Evolutionary conservation across 2,113 vertebrate genomes (phyloP).

Genomic region (Pteropus alecto): DNA sequence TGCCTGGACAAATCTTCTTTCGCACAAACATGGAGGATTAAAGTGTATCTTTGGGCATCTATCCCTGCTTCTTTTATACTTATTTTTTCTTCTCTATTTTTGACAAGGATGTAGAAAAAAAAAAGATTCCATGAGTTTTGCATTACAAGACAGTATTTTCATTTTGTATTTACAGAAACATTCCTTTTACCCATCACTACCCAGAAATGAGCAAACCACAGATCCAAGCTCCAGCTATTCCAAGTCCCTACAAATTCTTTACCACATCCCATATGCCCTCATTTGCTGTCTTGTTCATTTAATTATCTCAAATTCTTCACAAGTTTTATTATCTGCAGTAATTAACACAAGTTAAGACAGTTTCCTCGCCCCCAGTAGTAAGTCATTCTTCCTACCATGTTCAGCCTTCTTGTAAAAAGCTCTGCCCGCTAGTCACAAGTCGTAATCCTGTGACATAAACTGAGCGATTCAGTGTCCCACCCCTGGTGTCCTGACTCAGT

Average conservation of each 20-base stretch:
- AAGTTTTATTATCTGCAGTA: not conserved
- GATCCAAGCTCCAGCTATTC: not conserved
- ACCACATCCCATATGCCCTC: not conserved
- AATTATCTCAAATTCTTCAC: not conserved
- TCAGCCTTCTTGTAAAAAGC: not conserved
- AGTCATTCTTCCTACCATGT: not conserved
- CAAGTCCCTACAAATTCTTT: not conserved
- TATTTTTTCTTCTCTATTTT: not conserved
- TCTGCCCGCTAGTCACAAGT: not conserved
- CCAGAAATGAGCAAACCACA: not conserved
- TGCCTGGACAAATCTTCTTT: not conserved
- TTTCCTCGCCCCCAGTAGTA: not conserved
- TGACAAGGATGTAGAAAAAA: not conserved
- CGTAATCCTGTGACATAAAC: not conserved
- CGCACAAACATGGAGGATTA: not conserved
- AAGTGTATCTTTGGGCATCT: not conserved
- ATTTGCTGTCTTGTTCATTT: not conserved
- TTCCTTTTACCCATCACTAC: not conserved
- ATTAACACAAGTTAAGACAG: not conserved
- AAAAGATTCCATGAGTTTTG: not conserved
- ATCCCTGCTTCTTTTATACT: not conserved
- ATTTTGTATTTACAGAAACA: not conserved
- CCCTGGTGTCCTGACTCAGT: not conserved
- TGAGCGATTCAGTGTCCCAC: not conserved
- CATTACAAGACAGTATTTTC: not conserved